Evolutionary conservation across 2,888 invertebrate genomes (phyloP).

Genomic region (Melanargia galathea): DNA sequence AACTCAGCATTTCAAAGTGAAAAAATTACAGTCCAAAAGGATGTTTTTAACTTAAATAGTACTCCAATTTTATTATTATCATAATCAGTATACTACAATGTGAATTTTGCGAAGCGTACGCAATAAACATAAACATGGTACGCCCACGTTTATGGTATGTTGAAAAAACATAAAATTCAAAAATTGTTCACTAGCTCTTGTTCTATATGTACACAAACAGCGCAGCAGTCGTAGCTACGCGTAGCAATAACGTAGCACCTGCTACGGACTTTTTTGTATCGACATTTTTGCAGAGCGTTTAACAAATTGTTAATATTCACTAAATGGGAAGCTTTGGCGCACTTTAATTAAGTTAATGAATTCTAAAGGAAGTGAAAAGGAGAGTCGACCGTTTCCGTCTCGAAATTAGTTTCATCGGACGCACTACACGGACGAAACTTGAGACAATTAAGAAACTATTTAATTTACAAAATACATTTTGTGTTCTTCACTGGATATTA

Average conservation of each 20-base stretch:
- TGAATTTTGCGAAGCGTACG: too few relatives aligned
- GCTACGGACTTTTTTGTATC: constrained; percentile 16
- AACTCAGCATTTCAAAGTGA: too few relatives aligned
- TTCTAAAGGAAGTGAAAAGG: constrained; percentile 19
- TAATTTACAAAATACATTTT: constrained; percentile 5
- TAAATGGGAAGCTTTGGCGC: constrained; percentile 16
- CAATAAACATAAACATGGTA: too few relatives aligned
- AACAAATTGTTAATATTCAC: constrained; percentile 21
- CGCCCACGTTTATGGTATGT: too few relatives aligned
- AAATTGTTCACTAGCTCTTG: background rate
- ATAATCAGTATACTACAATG: too few relatives aligned
- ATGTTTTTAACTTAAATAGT: too few relatives aligned
- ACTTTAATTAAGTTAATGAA: constrained; percentile 20
- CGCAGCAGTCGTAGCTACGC: constrained; percentile 6
- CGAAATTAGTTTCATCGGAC: constrained; percentile 13
- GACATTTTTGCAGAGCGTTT: constrained; percentile 19
- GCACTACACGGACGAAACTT: background rate
- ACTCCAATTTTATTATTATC: too few relatives aligned
- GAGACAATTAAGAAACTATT: constrained; percentile 8
- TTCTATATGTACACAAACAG: background rate
- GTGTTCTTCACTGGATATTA: background rate
- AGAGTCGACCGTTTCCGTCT: constrained; percentile 17
- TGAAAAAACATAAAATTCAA: too few relatives aligned
- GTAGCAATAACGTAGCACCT: constrained; percentile 8
- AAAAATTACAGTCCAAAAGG: too few relatives aligned